phyloP scores from a whole-genome alignment of 2,797 vertebrate species.

The Pygocentrus nattereri region DNA sequence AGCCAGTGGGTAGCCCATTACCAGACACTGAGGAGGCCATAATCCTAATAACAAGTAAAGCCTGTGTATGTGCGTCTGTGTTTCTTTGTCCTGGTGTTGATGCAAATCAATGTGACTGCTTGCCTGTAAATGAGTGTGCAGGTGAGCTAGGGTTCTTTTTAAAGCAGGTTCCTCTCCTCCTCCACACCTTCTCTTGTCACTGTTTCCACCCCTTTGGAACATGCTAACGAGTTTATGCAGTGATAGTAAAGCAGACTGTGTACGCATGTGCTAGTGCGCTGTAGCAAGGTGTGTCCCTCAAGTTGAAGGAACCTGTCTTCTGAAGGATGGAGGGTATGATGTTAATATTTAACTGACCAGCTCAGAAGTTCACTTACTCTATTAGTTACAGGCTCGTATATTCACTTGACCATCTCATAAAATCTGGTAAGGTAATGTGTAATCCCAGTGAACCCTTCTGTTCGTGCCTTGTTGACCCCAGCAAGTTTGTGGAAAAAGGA shows the following conservation, averaged over 20 bases:
- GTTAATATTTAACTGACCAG: not conserved
- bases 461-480: no score
- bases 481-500: no score
- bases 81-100: not conserved
- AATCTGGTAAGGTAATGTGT: not conserved
- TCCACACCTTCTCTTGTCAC: not conserved
- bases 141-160: constrained; percentile 6
- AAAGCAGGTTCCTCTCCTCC: constrained; percentile 9
- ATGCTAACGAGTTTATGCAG: no score
- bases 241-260: no score
- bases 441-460: not conserved
- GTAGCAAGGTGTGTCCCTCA: not conserved
- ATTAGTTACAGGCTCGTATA: not conserved
- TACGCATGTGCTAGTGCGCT: constrained; percentile 18
- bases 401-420: not conserved
- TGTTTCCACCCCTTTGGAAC: constrained; percentile 35
- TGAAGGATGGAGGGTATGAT: not conserved
- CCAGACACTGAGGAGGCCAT: constrained; percentile 72
- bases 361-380: not conserved
- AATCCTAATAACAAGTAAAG: no score
- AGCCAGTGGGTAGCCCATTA: constrained; percentile 78
- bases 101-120: not conserved
- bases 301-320: no score
- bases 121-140: not conserved
- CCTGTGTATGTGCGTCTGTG: not conserved